phyloP scores from a whole-genome alignment of 2,113 vertebrate genomes.

The Jaculus jaculus region DNA sequence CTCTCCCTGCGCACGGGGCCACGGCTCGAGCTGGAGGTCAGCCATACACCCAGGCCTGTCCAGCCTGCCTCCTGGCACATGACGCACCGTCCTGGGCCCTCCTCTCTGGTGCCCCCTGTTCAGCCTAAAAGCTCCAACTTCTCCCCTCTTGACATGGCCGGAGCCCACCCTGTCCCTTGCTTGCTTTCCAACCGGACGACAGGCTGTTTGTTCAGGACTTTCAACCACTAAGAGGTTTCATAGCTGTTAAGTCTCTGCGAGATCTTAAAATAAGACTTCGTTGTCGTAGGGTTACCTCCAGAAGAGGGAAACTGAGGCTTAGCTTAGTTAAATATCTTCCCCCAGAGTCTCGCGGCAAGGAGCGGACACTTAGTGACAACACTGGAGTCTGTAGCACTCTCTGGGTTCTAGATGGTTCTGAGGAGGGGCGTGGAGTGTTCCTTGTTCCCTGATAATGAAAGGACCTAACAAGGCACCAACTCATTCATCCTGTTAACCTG shows the following conservation, averaged over 20 bases:
- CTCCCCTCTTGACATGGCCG: rapidly evolving
- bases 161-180: not conserved
- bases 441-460: not conserved
- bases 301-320: not conserved
- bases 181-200: not conserved
- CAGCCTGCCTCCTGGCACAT: not conserved
- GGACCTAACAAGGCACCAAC: slow-evolving; percentile 1
- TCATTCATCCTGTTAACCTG: not conserved
- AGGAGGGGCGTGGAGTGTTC: not conserved
- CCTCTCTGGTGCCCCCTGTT: not conserved
- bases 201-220: not conserved
- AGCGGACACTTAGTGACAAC: not conserved
- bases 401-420: not conserved
- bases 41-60: not conserved
- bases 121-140: not conserved
- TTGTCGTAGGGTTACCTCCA: not conserved
- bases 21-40: not conserved
- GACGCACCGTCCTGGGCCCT: not conserved
- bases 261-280: not conserved
- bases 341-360: not conserved
- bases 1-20: not conserved
- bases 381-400: not conserved
- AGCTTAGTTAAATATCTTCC: not conserved
- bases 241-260: not conserved
- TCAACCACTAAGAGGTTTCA: not conserved